phyloP scores from a whole-genome alignment of 2,888 invertebrate species.

The Shargacucullia verbasci region DNA sequence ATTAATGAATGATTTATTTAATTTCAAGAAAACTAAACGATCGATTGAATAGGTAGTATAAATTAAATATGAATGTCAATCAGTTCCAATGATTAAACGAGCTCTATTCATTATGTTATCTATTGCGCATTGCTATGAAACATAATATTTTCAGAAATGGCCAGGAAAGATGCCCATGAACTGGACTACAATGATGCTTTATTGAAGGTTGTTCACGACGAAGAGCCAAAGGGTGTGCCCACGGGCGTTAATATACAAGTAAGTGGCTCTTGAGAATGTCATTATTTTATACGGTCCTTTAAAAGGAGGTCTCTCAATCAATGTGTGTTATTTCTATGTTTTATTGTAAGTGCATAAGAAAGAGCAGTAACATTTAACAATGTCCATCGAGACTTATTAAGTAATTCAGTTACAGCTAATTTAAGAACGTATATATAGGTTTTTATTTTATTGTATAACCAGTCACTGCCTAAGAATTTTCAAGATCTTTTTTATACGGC shows the following conservation, averaged over 20 bases:
- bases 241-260: constrained; percentile 83
- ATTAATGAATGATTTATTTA: constrained; percentile 8
- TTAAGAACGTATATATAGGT: no score
- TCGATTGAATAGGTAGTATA: background rate
- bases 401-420: no score
- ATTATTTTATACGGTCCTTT: background rate
- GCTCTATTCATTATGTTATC: constrained; percentile 27
- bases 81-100: constrained; percentile 22
- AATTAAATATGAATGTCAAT: constrained; percentile 9
- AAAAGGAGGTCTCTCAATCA: no score
- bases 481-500: no score
- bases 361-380: no score
- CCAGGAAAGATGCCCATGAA: constrained; percentile 68
- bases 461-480: no score
- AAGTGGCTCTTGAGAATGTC: constrained; percentile 45
- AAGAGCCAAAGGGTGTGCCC: constrained; percentile 82
- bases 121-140: constrained; percentile 23
- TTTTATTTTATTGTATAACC: no score
- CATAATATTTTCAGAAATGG: constrained; percentile 64
- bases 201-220: constrained; percentile 81
- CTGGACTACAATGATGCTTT: constrained; percentile 80
- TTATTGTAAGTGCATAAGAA: no score
- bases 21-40: constrained; percentile 7
- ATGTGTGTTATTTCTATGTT: no score
- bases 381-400: no score